Evolutionary conservation across 2,113 vertebrate genomes (phyloP), one percentile per base, ranked within the genome.

Genomic region (Zonotrichia leucophrys): DNA sequence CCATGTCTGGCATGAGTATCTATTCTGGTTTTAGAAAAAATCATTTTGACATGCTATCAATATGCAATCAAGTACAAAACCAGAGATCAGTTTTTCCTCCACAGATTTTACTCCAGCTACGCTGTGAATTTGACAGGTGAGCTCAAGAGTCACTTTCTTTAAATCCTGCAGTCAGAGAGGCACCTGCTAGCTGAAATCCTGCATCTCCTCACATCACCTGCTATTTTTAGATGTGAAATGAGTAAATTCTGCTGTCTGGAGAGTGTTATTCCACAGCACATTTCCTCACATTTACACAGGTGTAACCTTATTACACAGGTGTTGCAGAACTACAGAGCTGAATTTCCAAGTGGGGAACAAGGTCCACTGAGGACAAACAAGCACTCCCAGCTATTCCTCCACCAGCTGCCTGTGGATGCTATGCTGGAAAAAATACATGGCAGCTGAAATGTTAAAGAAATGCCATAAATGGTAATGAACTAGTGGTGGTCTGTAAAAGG

Each of bases 261-360:
- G 60, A 76, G 67, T 63, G 79, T 30, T 92, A 87, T 63, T 87
- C 81, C 84, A 50, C 83, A 83, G 79, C 56, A 83, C 33, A 24
- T 81, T 93, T 89, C 86, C 79, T 92, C 91, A 90, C 89, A 83
- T 90, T 70, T 86, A 70, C 73, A 90, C 91, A 97, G 94, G 77
- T 81, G 83, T 78, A 96, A 95, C 91, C 89, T 97, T 92, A 87
- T 81, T 90, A 67, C 62, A 67, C 83, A 95, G 95, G 83, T 92
- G 86, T 28, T 72, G 50, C 56, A 89, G 64, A 81, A 35, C 47
- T 58, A 73, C 53, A 60, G 60, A 88, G 85, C 78, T 50, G 10
- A 7, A 83, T 22, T 83, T 92, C 49, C 64, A 74, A 91, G 75
- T 2, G 1, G 44, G 28, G 67, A 90, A 22, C 28, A 49, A 56